Base-by-base conservation (phyloP, 2,797 vertebrate genomes). In the Enteromius unitaeniatus region DNA sequence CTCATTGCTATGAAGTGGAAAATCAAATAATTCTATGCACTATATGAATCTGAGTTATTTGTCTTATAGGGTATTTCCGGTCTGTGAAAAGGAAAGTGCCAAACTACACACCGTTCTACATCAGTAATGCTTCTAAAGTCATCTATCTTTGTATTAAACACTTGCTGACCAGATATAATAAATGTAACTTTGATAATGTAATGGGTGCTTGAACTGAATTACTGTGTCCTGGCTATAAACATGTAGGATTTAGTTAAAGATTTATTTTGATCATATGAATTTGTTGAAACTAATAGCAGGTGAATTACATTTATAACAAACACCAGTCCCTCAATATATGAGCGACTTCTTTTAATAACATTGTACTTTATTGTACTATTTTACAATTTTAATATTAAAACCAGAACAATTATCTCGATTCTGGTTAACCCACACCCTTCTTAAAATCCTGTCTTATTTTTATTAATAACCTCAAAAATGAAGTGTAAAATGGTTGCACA, bases 101-200 rank as follows among this genome's bases (percentile, higher is more conserved):
- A 77, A 6, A 55, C 67, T 83, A 88, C 70, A 85, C 84, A 84
- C 83, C 73, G 69, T 45, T 65, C 82, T 87, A 80, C 86, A 86
- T 88, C 68, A 85, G 37, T 85, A 67, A 70, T 82, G 62, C 78
- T 49, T 79, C 81, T 79, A 42, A 74, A 26, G 68, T 83, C 84
- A 85, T 67, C 69, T 86, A 53, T 70, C 73, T 37, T 51, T 88
- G 69, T 86, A 86, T 84, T 78, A 85, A 83, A 87, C 84, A 62
- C 73, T 86, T 70, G 87, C 70, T 89, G 81, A 82, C 67, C 64
- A 85, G 89, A 84, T 82, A 85, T 89, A 90, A 91, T 92, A 90
- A 92, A 92, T 85, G 45, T 83, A 87, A 87, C 67, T 75, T 86
- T 87, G 49, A 82, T 78, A 70, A 34, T 78, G 3, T 51, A 2